These are phyloP conservation scores for Chauna torquata DNA, from an alignment of 2,113 vertebrate genomes.

Conservation along the genomic window DNA sequence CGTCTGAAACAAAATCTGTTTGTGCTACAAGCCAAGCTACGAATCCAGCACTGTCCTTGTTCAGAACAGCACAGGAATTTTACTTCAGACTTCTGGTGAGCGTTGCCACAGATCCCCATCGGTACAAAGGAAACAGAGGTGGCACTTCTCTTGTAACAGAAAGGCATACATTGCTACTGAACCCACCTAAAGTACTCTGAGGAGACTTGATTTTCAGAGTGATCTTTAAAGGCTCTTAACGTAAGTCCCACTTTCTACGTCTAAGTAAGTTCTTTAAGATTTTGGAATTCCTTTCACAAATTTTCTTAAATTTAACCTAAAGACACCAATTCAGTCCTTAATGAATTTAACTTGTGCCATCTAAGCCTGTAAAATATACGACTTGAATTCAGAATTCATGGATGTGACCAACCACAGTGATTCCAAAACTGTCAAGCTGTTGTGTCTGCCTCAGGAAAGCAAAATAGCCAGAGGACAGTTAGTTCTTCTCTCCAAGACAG, in stretches of 20 bases:
- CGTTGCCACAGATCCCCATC: neutral
- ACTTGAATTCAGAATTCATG: neutral
- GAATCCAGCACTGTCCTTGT: neutral
- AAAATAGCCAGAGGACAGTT: neutral
- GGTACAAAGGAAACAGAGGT: neutral
- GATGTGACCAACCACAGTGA: neutral
- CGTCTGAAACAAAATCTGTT: neutral
- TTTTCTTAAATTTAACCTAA: neutral
- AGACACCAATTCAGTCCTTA: neutral
- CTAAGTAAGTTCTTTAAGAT: neutral
- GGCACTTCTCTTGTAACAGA: neutral
- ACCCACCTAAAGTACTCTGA: neutral
- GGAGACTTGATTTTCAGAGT: neutral
- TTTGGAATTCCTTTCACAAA: neutral
- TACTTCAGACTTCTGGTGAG: neutral
- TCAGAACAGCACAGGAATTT: neutral
- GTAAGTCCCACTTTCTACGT: neutral
- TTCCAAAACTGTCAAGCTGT: neutral
- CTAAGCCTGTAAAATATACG: neutral
- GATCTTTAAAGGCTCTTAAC: neutral
- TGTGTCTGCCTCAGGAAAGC: neutral
- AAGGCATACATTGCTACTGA: neutral
- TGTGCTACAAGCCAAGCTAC: neutral
- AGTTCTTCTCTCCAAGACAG: neutral
- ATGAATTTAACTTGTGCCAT: neutral